These are phyloP conservation scores for Oithona nana DNA, from an alignment of 2,888 invertebrate species.

Conservation along the genomic window DNA sequence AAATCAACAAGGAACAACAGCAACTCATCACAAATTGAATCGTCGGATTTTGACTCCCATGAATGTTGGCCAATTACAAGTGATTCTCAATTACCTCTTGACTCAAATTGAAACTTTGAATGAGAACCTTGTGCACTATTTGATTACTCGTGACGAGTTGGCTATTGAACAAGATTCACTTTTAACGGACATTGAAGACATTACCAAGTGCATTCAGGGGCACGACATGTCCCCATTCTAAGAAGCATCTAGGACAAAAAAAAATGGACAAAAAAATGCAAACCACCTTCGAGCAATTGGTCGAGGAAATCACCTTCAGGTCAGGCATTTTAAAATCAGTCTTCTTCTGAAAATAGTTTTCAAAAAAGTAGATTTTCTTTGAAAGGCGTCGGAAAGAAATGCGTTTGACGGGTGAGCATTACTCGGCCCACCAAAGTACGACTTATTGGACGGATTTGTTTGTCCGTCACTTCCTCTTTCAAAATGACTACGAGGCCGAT, in stretches of 20 bases:
- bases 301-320: constrained; percentile 84
- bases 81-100: constrained; percentile 82
- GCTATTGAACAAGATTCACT: constrained; percentile 97
- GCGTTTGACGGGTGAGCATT: constrained; percentile 29
- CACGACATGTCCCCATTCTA: neutral
- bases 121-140: constrained; percentile 64
- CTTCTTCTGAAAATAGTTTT: too few relatives aligned
- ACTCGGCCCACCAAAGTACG: constrained; percentile 43
- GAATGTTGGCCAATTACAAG: constrained; percentile 81
- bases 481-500: constrained; percentile 68
- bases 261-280: too few relatives aligned
- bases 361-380: too few relatives aligned
- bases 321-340: too few relatives aligned
- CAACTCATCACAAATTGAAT: constrained; percentile 33
- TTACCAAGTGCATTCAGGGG: constrained; percentile 34
- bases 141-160: constrained; percentile 80
- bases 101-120: constrained; percentile 45
- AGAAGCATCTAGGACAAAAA: neutral
- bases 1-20: neutral
- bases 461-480: constrained; percentile 52
- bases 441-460: constrained; percentile 92
- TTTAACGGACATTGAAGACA: constrained; percentile 89
- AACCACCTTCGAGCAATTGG: constrained; percentile 47
- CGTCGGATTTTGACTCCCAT: constrained; percentile 71
- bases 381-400: constrained; percentile 78